Percentiles rank a stretch among this genome's conserved stretches.
These are phyloP conservation scores for Prolemur simus DNA, from an alignment of 2,113 vertebrate genomes.

Conservation along the genomic window DNA sequence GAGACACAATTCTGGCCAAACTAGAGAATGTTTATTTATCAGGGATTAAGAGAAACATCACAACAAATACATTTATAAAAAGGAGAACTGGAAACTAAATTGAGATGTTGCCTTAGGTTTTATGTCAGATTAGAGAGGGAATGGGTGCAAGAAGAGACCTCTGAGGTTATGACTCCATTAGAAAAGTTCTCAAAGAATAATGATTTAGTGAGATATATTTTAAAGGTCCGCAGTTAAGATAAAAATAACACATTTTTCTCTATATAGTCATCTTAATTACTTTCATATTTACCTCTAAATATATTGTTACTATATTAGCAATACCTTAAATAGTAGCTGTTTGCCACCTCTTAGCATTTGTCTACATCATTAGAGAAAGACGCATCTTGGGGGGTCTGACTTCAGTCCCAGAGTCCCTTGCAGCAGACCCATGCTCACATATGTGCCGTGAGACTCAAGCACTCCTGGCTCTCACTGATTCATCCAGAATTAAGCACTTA, in stretches of 20 bases:
- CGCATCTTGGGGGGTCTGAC: fast-evolving
- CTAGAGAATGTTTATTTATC: neutral
- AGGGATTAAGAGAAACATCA: neutral
- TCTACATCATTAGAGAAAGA: neutral
- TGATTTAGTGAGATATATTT: neutral
- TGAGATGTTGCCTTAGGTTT: neutral
- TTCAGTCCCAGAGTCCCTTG: too few relatives aligned
- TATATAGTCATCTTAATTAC: neutral
- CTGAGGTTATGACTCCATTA: neutral
- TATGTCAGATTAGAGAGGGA: neutral
- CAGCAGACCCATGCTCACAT: neutral
- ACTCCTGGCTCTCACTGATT: neutral
- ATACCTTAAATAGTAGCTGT: neutral
- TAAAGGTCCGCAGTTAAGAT: neutral
- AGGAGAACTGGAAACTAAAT: neutral
- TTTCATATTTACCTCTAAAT: neutral
- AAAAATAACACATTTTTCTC: neutral
- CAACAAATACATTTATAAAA: neutral
- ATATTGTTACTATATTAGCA: neutral
- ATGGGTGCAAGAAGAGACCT: fast-evolving
- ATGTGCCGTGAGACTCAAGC: fast-evolving
- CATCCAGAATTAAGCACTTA: neutral
- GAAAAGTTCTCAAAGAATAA: neutral
- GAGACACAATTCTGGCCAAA: neutral
- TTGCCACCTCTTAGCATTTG: neutral